A percentile compares a stretch with the other conserved stretches of the same genome.
Evolutionary conservation across 2,797 vertebrate genomes (phyloP).

Genomic region (Lithobates sylvaticus): DNA sequence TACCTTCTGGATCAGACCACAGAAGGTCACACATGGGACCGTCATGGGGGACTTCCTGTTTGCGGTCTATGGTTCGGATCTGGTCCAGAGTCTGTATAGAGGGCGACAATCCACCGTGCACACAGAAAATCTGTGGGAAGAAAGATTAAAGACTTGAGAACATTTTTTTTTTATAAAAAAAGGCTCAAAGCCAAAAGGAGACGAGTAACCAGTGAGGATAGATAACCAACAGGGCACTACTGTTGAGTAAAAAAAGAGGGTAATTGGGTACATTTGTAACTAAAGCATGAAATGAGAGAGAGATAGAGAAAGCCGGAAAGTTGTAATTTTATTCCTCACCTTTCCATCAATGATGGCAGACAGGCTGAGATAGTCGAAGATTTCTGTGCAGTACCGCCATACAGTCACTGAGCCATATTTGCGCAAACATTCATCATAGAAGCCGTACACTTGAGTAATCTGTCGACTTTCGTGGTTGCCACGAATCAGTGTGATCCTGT

Average conservation of each 20-base stretch:
- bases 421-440: conserved; percentile 93
- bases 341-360: conserved; percentile 96
- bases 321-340: conserved; percentile 70
- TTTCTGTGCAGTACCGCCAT: conserved; percentile 97
- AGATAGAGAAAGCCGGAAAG: not conserved
- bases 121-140: conserved; percentile 88
- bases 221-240: not conserved
- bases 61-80: conserved; percentile 95
- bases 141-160: not conserved
- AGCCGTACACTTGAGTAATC: conserved; percentile 95
- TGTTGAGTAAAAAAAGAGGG: no score
- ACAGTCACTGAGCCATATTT: conserved; percentile 96
- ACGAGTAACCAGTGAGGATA: not conserved
- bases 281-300: no score
- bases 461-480: conserved; percentile 95
- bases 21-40: conserved; percentile 96
- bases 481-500: conserved; percentile 93
- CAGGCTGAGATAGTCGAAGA: conserved; percentile 95
- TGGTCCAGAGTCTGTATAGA: conserved; percentile 97
- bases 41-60: conserved; percentile 95
- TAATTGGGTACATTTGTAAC: no score
- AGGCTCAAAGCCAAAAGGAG: no score
- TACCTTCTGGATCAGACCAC: conserved; percentile 97
- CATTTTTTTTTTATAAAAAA: no score
- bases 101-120: conserved; percentile 93